Evolutionary conservation across 2,888 invertebrate species (phyloP).

Genomic region (Didymodactylos carnosus): DNA sequence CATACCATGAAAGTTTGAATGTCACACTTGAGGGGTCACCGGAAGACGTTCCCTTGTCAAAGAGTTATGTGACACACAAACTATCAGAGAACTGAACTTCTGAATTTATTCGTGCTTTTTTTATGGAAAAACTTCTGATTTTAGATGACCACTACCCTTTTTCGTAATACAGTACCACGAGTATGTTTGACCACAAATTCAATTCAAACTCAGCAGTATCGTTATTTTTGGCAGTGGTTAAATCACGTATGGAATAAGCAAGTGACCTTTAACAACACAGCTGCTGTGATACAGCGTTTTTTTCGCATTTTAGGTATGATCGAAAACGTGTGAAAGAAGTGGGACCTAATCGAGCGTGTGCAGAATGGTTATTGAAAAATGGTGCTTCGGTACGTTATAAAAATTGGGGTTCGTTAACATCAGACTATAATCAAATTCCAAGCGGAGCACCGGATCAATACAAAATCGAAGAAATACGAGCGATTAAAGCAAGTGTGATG

Average conservation of each 20-base stretch:
- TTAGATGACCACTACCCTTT: neutral
- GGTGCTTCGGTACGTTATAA: constrained; percentile 61
- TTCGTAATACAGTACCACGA: too few species aligned
- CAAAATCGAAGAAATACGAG: constrained; percentile 54
- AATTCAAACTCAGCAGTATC: neutral
- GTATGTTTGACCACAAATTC: neutral
- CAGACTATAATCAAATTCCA: constrained; percentile 58
- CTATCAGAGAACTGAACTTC: too few species aligned
- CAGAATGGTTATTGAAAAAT: constrained; percentile 80
- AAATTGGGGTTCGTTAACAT: constrained; percentile 36
- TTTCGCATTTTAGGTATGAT: constrained; percentile 42
- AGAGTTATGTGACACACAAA: too few species aligned
- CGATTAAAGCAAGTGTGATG: constrained; percentile 57
- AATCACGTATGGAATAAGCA: constrained; percentile 13
- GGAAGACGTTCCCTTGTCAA: too few species aligned
- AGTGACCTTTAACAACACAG: neutral
- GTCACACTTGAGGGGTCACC: too few species aligned
- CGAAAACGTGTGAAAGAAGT: constrained; percentile 46
- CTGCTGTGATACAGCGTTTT: neutral
- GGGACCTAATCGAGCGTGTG: constrained; percentile 72
- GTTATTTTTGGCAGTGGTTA: constrained; percentile 12
- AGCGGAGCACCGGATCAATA: constrained; percentile 34
- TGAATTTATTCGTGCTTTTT: too few species aligned
- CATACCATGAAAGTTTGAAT: too few species aligned
- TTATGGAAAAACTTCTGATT: too few species aligned